Evolutionary conservation across 2,888 invertebrate genomes (phyloP).

Genomic region (Hetaerina titia): DNA sequence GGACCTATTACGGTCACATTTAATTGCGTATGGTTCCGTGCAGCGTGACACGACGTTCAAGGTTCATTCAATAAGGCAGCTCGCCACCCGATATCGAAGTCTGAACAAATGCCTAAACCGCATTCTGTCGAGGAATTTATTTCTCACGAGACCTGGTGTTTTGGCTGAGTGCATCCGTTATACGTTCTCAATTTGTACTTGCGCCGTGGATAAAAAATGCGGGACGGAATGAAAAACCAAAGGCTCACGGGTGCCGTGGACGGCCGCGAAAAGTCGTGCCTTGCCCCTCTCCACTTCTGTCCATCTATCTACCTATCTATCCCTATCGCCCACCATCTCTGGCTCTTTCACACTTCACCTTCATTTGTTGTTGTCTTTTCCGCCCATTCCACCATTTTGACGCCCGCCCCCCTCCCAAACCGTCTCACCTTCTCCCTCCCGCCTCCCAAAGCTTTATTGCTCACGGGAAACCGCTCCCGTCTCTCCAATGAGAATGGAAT

Average conservation of each 20-base stretch:
- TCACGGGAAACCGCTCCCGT: constrained; percentile 14
- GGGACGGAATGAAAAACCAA: not conserved
- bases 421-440: not conserved
- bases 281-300: not conserved
- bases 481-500: constrained; percentile 45
- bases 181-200: not conserved
- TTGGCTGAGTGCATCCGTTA: constrained; percentile 27
- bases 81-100: no score
- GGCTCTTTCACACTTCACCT: not conserved
- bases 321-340: not conserved
- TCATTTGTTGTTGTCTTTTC: not conserved
- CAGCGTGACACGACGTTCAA: no score
- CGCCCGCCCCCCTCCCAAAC: not conserved
- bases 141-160: not conserved
- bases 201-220: not conserved
- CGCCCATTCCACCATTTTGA: not conserved
- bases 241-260: not conserved
- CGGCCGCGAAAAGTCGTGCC: not conserved
- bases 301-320: not conserved
- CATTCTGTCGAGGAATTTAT: not conserved
- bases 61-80: no score
- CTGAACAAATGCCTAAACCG: not conserved
- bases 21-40: no score
- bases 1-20: no score
- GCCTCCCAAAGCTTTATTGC: constrained; percentile 24